A percentile compares a stretch with the other conserved stretches of the same genome.
These are phyloP conservation scores for Globodera ellingtonae DNA, from an alignment of 1,140 invertebrate species.

Conservation along the genomic window DNA sequence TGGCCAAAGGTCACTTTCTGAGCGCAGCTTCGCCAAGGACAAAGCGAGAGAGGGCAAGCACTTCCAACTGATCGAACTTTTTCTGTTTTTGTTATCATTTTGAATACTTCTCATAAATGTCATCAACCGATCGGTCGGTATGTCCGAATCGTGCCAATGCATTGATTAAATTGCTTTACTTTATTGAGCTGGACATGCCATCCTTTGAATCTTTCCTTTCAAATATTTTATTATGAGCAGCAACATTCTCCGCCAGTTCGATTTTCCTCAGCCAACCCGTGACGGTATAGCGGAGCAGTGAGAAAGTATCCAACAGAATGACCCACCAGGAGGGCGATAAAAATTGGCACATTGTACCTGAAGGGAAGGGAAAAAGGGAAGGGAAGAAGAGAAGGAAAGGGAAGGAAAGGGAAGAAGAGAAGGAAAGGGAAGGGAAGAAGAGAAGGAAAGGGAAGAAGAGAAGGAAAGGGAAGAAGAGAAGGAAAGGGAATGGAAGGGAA, in stretches of 20 bases:
- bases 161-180: neutral
- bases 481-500: neutral
- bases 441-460: neutral
- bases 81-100: neutral
- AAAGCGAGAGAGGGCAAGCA: slow-evolving; percentile 18
- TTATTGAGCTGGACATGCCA: neutral
- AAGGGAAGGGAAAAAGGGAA: neutral
- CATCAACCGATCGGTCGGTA: too few relatives aligned
- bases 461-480: neutral
- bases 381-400: neutral
- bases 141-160: too few relatives aligned
- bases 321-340: slow-evolving; percentile 15
- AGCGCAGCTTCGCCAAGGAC: slow-evolving; percentile 6
- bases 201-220: neutral
- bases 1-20: neutral
- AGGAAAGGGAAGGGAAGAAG: neutral
- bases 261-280: slow-evolving; percentile 25
- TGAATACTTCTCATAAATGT: too few relatives aligned
- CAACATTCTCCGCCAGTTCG: slow-evolving; percentile 23
- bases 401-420: neutral
- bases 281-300: slow-evolving; percentile 13
- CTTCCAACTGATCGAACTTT: neutral
- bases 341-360: slow-evolving; percentile 28
- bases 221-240: neutral
- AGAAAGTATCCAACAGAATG: slow-evolving; percentile 27